Base-by-base conservation (phyloP, 1,140 invertebrate genomes). In the Temnothorax curvispinosus region DNA sequence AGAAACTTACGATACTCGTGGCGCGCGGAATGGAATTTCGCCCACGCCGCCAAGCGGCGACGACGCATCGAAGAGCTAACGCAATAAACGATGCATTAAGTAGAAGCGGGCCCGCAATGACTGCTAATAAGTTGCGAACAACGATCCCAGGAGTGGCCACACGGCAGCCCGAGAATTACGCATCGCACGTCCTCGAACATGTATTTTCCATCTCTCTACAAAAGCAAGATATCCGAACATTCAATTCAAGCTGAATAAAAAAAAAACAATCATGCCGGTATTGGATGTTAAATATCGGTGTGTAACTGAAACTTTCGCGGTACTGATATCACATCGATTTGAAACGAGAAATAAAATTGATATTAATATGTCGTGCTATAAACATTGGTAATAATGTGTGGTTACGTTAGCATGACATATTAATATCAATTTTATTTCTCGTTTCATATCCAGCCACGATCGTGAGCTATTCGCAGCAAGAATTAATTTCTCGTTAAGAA, bases 41-140 rank as follows among this genome's bases (percentile, higher is more conserved):
- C 82, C 82, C 82, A 85, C 82, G 47, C 47, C 32, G 44, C 21
- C 44, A 52, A 71, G 21, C 78, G 9, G 3, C 64, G 18, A 58
- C 52, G 67, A 74, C 69, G 54, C 69, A 75, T 84, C 69, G 54
- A 85, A 78, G 47, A 76, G 60, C 82, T 85, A 85, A 85, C 82
- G 82, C 60, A 85, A 85, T 85, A 85, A 85, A 78, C 74, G 74
- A 85, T 76, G 72, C 82, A 67, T 85, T 78, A 85, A 85, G 75
- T 78, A 47, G 72, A 78, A 85, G 72, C 47, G 44, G 21, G n/a
- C 74, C 35, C 65, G 62, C 74, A 85, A 78, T 78, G 82, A 78
- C 60, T 76, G 60, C 35, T 85, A 67, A 85, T 85, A 64, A 78
- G 35, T 85, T 52, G 60, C 47, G 74, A 78, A 74, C 60, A 77